Evolutionary conservation across 2,888 invertebrate genomes (phyloP).

Genomic region (Pheosia gnoma): DNA sequence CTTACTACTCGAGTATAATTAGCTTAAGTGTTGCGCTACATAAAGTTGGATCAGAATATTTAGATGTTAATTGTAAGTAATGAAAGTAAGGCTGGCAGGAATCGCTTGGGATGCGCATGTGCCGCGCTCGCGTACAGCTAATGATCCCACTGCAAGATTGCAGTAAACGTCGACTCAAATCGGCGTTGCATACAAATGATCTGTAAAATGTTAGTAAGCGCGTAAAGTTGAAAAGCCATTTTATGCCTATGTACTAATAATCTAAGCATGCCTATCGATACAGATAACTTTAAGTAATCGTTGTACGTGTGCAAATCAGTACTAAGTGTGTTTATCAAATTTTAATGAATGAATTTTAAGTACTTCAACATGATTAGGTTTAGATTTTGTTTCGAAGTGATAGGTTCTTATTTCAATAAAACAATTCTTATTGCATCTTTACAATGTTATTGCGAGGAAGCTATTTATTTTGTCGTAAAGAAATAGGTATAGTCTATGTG

Average conservation of each 20-base stretch:
- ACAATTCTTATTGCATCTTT: background rate
- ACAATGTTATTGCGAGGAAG: background rate
- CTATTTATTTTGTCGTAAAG: too few species aligned
- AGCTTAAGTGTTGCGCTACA: slow-evolving; percentile 15
- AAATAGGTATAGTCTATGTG: background rate
- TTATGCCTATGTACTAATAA: slow-evolving; percentile 29
- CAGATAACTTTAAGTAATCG: too few species aligned
- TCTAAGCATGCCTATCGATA: too few species aligned
- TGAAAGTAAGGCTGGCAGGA: slow-evolving; percentile 39
- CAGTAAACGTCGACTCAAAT: slow-evolving; percentile 62
- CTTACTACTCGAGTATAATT: slow-evolving; percentile 28
- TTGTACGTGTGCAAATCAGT: background rate
- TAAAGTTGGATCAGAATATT: slow-evolving; percentile 30
- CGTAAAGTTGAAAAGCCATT: slow-evolving; percentile 45
- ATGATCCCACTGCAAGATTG: slow-evolving; percentile 49
- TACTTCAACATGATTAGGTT: too few species aligned
- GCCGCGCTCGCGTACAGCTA: slow-evolving; percentile 47
- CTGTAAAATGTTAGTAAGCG: slow-evolving; percentile 44
- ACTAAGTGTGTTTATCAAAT: background rate
- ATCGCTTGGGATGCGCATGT: slow-evolving; percentile 35
- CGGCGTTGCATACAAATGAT: slow-evolving; percentile 70
- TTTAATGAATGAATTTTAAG: background rate
- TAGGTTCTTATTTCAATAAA: background rate
- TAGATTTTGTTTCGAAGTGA: too few species aligned
- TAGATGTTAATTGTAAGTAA: slow-evolving; percentile 46